Percentiles rank a stretch among this genome's conserved stretches.
phyloP scores from a whole-genome alignment of 1,140 invertebrate species.

The Halyomorpha halys region DNA sequence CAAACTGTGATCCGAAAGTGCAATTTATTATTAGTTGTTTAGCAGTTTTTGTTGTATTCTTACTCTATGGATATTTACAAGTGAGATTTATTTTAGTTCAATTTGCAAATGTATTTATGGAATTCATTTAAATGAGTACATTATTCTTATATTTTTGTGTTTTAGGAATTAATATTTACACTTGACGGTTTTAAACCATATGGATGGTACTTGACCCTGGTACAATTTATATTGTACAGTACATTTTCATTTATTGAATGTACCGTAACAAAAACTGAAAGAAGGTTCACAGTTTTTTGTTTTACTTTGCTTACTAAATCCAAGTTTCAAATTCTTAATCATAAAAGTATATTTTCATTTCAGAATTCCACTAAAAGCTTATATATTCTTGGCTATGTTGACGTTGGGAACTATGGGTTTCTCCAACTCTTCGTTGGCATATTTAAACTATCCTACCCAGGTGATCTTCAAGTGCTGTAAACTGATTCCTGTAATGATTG shows the following conservation, averaged over 20 bases:
- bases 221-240: constrained; percentile 83
- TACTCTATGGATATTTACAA: constrained; percentile 85
- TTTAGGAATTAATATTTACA: constrained; percentile 80
- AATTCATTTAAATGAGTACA: not conserved
- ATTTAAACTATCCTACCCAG: constrained; percentile 88
- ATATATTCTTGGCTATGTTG: constrained; percentile 69
- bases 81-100: constrained; percentile 35
- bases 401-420: constrained; percentile 92
- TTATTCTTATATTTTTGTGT: constrained; percentile 29
- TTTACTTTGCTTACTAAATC: too few species aligned
- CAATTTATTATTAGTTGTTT: constrained; percentile 68
- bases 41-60: constrained; percentile 77
- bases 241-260: constrained; percentile 70
- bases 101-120: not conserved
- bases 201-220: constrained; percentile 84
- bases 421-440: constrained; percentile 89
- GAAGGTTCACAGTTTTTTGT: constrained; percentile 47
- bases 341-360: constrained; percentile 34
- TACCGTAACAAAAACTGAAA: constrained; percentile 47
- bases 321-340: not conserved
- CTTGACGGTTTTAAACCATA: constrained; percentile 77
- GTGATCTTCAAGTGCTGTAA: constrained; percentile 97
- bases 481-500: constrained; percentile 86
- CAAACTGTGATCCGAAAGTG: constrained; percentile 46
- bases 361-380: constrained; percentile 74